phyloP scores from a whole-genome alignment of 2,797 vertebrate genomes.

The Sebastes goodei region DNA sequence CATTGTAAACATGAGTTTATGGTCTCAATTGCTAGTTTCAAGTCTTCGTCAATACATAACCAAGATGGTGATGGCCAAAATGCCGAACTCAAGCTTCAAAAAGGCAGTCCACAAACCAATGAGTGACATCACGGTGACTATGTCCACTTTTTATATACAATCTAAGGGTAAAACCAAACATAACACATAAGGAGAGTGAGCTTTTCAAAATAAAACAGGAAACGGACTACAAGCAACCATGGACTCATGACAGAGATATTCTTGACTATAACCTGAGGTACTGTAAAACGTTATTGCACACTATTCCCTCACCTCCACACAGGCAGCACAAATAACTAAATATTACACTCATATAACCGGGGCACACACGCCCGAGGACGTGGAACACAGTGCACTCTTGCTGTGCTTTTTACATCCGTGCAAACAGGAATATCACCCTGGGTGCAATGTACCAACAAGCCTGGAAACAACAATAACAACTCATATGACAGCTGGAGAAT shows the following conservation, averaged over 20 bases:
- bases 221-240: background rate
- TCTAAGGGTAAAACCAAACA: background rate
- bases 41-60: too few relatives aligned
- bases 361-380: constrained; percentile 37
- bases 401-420: constrained; percentile 28
- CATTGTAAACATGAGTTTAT: too few relatives aligned
- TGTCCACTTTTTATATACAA: too few relatives aligned
- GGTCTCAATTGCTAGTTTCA: too few relatives aligned
- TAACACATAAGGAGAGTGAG: background rate
- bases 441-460: constrained; percentile 54
- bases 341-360: constrained; percentile 45
- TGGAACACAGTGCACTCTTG: constrained; percentile 1
- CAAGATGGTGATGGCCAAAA: too few relatives aligned
- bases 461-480: constrained; percentile 66
- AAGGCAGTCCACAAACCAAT: too few relatives aligned
- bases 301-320: constrained; percentile 47
- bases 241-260: background rate
- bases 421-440: constrained; percentile 47
- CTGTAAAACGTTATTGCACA: constrained; percentile 53
- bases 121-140: too few relatives aligned
- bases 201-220: background rate
- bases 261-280: constrained; percentile 45
- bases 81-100: too few relatives aligned
- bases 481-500: constrained; percentile 53
- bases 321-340: constrained; percentile 52